Conservation (phyloP, 2,113 vertebrate species). For the Microcebus murinus region DNA sequence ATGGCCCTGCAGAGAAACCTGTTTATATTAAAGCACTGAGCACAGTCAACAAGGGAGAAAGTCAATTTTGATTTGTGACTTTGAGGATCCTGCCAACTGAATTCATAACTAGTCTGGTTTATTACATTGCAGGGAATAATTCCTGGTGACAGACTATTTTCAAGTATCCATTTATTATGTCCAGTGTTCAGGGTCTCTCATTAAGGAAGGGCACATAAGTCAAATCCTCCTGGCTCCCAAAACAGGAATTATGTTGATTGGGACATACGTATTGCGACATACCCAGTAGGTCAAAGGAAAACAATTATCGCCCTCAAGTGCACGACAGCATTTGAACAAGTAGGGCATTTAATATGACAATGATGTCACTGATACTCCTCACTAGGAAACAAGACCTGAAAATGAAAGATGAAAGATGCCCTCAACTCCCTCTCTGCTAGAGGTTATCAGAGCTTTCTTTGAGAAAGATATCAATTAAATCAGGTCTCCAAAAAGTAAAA, state of each 20-base stretch:
- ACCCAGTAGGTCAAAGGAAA: constrained; percentile 4
- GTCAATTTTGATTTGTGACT: constrained; percentile 64
- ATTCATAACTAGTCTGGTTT: constrained; percentile 54
- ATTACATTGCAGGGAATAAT: constrained; percentile 51
- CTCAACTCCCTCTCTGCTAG: background rate
- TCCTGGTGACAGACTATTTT: constrained; percentile 70
- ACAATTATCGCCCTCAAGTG: background rate
- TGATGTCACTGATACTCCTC: background rate
- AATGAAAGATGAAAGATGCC: background rate
- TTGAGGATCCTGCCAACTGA: constrained; percentile 32
- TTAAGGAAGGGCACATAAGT: constrained; percentile 58
- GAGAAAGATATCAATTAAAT: background rate
- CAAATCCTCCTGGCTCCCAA: background rate
- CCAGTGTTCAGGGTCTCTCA: constrained; percentile 44
- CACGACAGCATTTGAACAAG: background rate
- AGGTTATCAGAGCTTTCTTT: background rate
- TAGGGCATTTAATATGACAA: background rate
- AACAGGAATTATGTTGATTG: constrained; percentile 15
- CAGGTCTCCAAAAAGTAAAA: background rate
- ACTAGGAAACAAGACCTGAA: background rate
- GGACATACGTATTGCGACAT: background rate
- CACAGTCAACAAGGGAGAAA: background rate
- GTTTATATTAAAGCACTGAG: constrained; percentile 26
- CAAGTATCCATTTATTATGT: constrained; percentile 68
- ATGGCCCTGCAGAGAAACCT: background rate